Conservation (phyloP, 2,113 vertebrate species). For the Echinops telfairi region DNA sequence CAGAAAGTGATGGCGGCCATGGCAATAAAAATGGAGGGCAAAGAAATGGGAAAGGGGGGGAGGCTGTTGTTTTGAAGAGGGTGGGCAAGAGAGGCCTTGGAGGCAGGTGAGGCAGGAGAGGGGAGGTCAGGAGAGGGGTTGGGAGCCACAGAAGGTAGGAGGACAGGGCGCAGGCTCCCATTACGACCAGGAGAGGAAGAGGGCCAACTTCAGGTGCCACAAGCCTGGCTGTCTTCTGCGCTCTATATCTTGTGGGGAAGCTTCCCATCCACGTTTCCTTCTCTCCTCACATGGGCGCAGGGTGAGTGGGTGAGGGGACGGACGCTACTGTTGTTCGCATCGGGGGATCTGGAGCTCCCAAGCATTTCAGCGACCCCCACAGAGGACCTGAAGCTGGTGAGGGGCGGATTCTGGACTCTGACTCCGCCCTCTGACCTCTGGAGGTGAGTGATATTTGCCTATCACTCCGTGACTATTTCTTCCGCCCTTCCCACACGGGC, state of each 20-base stretch:
- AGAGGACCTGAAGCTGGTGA: not conserved
- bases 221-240: not conserved
- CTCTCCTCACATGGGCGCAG: not conserved
- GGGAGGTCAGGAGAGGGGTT: not conserved
- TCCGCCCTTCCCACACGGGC: not conserved
- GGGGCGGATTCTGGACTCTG: not conserved
- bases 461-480: not conserved
- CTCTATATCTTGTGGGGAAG: not conserved
- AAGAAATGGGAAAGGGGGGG: not conserved
- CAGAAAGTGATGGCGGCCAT: not conserved
- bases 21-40: not conserved
- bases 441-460: not conserved
- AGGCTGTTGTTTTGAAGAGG: not conserved
- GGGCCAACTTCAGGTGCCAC: not conserved
- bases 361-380: not conserved
- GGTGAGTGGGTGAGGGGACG: not conserved
- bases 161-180: not conserved
- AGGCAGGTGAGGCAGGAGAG: not conserved
- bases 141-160: not conserved
- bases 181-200: not conserved
- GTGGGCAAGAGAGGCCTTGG: not conserved
- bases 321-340: not conserved
- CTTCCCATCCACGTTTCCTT: not conserved
- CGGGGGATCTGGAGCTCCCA: not conserved
- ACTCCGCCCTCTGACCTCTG: not conserved